Evolutionary conservation across 2,113 vertebrate genomes (phyloP), one percentile per base, ranked within the genome.

Genomic region (Myodes glareolus): DNA sequence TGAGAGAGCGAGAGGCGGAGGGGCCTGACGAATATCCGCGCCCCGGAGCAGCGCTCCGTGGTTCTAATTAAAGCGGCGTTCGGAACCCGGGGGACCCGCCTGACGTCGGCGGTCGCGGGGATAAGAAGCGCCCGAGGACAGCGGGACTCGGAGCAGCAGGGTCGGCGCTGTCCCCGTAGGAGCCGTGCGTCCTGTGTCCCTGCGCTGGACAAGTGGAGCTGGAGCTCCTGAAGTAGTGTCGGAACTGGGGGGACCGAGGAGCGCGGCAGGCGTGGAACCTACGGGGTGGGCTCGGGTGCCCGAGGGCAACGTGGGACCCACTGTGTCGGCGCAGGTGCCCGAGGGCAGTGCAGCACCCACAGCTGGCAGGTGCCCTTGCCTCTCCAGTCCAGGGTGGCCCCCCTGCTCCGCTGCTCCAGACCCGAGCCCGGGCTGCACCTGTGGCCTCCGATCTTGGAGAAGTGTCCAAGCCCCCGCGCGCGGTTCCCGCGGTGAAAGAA

Each of bases 101-200:
- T 97, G 97, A 96, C 98, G 98, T 99, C 98, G 97, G 97, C 95
- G 84, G 70, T 96, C 97, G 97, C 96, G 94, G 93, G 97, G 92
- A 99, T 98, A 99, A 99, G 99, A 98, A 98, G 98, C 97, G 97
- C 95, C 97, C 47, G 86, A 73, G 39, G 73, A 81, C 58, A 67
- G 55, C 75, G 33, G 88, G 73, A 50, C 61, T 73, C 85, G 92
- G 90, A 88, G 88, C 96, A 96, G 97, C 96, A 45, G 55, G 98
- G 98, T 97, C 95, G 85, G 93, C 97, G 95, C 97, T 97, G 97
- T 75, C 84, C 92, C 10, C 23, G 39, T 68, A 63, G 36, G 36
- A 85, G 61, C 78, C 7, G 58, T 52, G 65, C 80, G 70, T 42
- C 81, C 72, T 17, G 88, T 58, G 39, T 84, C 61, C 80, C 45